A percentile compares a stretch with the other conserved stretches of the same genome.
Conservation (phyloP, 2,797 vertebrate genomes). For the Ataeniobius toweri region DNA sequence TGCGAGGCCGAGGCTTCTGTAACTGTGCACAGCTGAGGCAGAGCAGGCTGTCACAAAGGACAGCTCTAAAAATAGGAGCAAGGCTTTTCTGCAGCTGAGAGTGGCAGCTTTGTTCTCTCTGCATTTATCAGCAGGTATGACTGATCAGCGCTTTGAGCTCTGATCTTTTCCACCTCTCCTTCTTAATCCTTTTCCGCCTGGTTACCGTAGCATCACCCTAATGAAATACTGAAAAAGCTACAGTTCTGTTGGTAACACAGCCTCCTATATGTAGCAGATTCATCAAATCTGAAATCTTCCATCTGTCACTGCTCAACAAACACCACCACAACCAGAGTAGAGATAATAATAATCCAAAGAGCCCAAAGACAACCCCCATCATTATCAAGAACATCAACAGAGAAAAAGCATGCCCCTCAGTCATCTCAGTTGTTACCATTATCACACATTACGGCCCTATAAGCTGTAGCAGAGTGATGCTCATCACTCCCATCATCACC, state of each 20-base stretch:
- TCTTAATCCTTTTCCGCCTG: conserved; percentile 20
- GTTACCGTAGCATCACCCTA: conserved; percentile 5
- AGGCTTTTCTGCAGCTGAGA: conserved; percentile 65
- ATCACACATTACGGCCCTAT: conserved; percentile 47
- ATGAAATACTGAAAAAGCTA: conserved; percentile 17
- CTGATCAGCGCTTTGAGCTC: conserved; percentile 47
- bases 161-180: conserved; percentile 46
- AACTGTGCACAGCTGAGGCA: conserved; percentile 65
- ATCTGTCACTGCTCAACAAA: conserved; percentile 4
- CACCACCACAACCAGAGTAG: conserved; percentile 27
- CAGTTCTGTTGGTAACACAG: neutral
- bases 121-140: conserved; percentile 51
- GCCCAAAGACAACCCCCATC: conserved; percentile 46
- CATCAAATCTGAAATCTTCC: conserved; percentile 17
- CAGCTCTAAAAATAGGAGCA: conserved; percentile 80
- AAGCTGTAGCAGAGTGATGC: conserved; percentile 25
- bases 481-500: conserved; percentile 37
- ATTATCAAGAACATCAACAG: conserved; percentile 51
- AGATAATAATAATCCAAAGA: conserved; percentile 52
- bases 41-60: conserved; percentile 77
- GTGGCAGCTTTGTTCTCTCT: conserved; percentile 71
- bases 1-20: conserved; percentile 59
- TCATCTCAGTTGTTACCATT: conserved; percentile 56
- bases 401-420: conserved; percentile 40
- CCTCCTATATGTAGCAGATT: neutral